Conservation (phyloP, 2,113 vertebrate species). For the Myotis davidii region DNA sequence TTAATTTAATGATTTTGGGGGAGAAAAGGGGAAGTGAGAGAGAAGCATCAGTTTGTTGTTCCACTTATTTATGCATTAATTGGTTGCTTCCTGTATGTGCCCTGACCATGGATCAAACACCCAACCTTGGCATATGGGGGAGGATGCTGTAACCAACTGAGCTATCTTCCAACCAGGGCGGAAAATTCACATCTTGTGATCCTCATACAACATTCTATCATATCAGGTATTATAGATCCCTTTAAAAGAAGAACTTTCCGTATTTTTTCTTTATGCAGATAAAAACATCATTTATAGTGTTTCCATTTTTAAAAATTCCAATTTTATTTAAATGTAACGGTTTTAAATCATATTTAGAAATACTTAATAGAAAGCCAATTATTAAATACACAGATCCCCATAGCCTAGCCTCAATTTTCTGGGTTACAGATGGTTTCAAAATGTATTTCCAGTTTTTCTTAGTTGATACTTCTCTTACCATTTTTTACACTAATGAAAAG, state of each 20-base stretch:
- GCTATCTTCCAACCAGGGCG: too few species aligned
- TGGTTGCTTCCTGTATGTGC: too few species aligned
- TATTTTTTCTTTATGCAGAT: background rate
- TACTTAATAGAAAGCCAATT: constrained; percentile 24
- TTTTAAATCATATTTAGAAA: constrained; percentile 35
- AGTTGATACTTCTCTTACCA: background rate
- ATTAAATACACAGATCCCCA: background rate
- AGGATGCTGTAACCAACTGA: too few species aligned
- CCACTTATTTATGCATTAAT: too few species aligned
- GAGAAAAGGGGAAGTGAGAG: too few species aligned
- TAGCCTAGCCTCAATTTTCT: background rate
- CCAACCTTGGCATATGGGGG: too few species aligned
- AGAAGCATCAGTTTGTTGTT: too few species aligned
- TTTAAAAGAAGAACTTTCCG: background rate
- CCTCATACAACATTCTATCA: background rate
- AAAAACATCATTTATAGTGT: background rate
- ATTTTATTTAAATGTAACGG: background rate
- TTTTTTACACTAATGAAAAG: background rate
- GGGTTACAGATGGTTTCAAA: background rate
- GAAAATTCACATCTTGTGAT: background rate
- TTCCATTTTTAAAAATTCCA: background rate
- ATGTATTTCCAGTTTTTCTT: background rate
- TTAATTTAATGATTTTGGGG: too few species aligned
- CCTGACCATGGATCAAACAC: too few species aligned
- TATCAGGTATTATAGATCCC: background rate